A percentile compares a stretch with the other conserved stretches of the same genome.
Conservation (phyloP, 2,888 invertebrate species). For the Cantharis flavilabris region DNA sequence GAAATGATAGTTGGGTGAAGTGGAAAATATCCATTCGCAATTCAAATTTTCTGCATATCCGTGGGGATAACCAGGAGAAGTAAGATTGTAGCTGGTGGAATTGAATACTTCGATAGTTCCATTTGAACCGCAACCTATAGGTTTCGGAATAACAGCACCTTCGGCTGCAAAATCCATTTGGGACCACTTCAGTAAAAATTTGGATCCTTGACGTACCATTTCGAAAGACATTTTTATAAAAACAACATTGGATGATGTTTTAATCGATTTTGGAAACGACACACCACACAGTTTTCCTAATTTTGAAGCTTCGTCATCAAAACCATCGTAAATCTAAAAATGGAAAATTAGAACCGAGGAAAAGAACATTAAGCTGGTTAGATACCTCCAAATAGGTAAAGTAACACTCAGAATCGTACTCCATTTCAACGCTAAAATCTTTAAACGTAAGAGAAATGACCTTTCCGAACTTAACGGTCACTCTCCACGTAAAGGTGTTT, state of each 20-base stretch:
- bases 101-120: constrained; percentile 42
- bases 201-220: constrained; percentile 54
- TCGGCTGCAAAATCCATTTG: constrained; percentile 43
- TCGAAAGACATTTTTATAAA: constrained; percentile 55
- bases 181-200: constrained; percentile 60
- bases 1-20: constrained; percentile 66
- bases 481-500: constrained; percentile 69
- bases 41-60: constrained; percentile 66
- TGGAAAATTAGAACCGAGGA: too few species aligned
- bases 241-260: constrained; percentile 67
- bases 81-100: constrained; percentile 51
- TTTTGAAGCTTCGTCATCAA: constrained; percentile 64
- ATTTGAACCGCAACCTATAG: constrained; percentile 33
- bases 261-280: constrained; percentile 57
- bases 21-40: constrained; percentile 76
- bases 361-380: too few species aligned
- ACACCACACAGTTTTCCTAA: constrained; percentile 63
- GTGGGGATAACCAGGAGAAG: constrained; percentile 78
- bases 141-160: constrained; percentile 5
- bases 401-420: constrained; percentile 38
- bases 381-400: constrained; percentile 31
- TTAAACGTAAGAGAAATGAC: constrained; percentile 60
- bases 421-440: constrained; percentile 50
- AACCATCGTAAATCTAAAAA: constrained; percentile 74
- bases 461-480: constrained; percentile 63